Conservation (phyloP, 92 coral and sea anemone species). For the Nematostella vectensis region DNA sequence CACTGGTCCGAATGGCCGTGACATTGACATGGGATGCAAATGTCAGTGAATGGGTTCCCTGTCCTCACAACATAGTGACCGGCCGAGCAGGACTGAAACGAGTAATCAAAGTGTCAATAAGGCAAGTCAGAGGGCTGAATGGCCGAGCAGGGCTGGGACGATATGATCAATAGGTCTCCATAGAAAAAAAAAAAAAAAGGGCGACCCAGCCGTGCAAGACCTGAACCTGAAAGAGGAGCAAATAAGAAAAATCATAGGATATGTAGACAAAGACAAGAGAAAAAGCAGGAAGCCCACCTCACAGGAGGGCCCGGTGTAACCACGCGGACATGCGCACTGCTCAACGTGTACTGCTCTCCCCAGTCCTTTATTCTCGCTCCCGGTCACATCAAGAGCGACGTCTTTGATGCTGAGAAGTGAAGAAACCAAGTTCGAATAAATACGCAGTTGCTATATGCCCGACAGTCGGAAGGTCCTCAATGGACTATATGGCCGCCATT, state of each 20-base stretch:
- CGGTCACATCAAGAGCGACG: constrained; percentile 63
- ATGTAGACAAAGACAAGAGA: too few species aligned
- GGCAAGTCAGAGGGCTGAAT: background rate
- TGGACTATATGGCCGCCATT: background rate
- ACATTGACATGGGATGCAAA: constrained; percentile 64
- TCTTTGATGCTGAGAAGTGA: constrained; percentile 46
- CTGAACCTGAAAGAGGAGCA: too few species aligned
- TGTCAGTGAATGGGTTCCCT: constrained; percentile 18
- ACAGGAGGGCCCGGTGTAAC: constrained; percentile 73
- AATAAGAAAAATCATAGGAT: too few species aligned
- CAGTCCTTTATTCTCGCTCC: constrained; percentile 29
- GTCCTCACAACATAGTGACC: constrained; percentile 51
- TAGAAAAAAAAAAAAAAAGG: background rate
- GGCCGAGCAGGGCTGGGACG: background rate
- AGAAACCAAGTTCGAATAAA: too few species aligned
- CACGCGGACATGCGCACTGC: constrained; percentile 73
- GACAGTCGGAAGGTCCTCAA: background rate
- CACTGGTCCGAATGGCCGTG: constrained; percentile 68
- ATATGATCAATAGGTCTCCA: background rate
- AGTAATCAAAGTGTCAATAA: background rate
- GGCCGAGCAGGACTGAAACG: constrained; percentile 44
- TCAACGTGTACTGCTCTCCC: constrained; percentile 59
- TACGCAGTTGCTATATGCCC: too few species aligned
- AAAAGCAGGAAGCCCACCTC: too few species aligned
- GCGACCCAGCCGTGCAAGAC: background rate